Conservation (phyloP, 2,888 invertebrate species). For the Amiota mariae region DNA sequence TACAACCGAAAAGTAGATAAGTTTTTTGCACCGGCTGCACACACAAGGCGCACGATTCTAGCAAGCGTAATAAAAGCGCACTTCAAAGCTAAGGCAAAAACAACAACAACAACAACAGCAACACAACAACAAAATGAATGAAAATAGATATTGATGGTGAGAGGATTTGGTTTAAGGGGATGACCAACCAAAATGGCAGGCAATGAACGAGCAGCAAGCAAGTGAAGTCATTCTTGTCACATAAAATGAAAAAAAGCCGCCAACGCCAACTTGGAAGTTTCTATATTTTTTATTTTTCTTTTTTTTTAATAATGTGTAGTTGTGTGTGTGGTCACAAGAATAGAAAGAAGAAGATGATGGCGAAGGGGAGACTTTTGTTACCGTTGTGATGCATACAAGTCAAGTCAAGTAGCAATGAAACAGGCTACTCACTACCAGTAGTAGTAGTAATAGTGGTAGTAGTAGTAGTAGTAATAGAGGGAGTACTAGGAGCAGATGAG, state of each 20-base stretch:
- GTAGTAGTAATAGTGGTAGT: not conserved
- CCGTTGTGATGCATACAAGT: not conserved
- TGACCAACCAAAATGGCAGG: too few relatives aligned
- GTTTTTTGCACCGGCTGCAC: conserved; percentile 6
- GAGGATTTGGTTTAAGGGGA: too few relatives aligned
- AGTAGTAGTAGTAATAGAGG: too few relatives aligned
- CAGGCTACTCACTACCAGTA: not conserved
- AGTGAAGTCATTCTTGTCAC: too few relatives aligned
- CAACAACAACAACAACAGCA: not conserved
- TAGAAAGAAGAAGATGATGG: not conserved
- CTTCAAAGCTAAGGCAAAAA: conserved; percentile 13
- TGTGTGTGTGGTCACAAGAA: conserved; percentile 18
- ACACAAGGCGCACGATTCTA: not conserved
- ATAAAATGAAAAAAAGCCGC: conserved; percentile 17
- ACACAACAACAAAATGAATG: not conserved
- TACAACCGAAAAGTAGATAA: conserved; percentile 19
- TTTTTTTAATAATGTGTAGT: not conserved
- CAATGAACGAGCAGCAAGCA: too few relatives aligned
- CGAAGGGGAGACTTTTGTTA: not conserved
- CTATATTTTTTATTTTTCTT: not conserved
- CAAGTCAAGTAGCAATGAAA: not conserved
- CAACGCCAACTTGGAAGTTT: conserved; percentile 1
- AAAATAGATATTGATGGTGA: too few relatives aligned
- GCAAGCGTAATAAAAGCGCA: conserved; percentile 22
- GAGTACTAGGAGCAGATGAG: too few relatives aligned